A percentile compares a stretch with the other conserved stretches of the same genome.
Conservation (phyloP, 1,140 invertebrate species). For the Zeugodacus cucurbitae region DNA sequence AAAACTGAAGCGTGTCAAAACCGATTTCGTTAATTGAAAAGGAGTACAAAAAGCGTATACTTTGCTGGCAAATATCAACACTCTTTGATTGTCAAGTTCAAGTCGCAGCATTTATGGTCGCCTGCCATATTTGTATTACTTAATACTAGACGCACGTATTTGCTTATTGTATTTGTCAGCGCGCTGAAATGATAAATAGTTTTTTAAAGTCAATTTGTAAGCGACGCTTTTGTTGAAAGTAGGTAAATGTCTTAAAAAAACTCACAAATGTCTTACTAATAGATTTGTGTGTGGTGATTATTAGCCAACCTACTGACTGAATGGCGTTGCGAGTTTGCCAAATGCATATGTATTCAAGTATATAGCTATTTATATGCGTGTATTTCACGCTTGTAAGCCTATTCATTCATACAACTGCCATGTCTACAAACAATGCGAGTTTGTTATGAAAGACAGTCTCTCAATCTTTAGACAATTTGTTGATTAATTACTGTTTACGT, state of each 20-base stretch:
- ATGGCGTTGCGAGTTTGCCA: no score
- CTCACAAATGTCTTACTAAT: no score
- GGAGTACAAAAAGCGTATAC: background rate
- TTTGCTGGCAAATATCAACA: background rate
- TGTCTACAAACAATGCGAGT: background rate
- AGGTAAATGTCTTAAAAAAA: background rate
- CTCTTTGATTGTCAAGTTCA: conserved; percentile 1
- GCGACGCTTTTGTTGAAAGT: background rate
- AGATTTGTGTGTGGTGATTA: no score
- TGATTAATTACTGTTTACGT: background rate
- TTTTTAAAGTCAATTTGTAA: background rate
- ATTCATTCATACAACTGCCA: background rate
- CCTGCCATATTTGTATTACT: background rate
- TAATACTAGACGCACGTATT: no score
- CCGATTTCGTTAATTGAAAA: background rate
- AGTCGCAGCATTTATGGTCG: background rate
- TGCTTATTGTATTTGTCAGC: no score
- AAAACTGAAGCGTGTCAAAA: background rate
- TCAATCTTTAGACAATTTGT: background rate
- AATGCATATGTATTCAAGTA: no score
- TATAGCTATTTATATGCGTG: no score
- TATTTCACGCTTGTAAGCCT: background rate
- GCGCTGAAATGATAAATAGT: background rate
- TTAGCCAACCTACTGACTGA: no score
- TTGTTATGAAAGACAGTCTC: background rate